These are phyloP conservation scores for Mylabris phalerata DNA, from an alignment of 1,140 invertebrate genomes.

Conservation along the genomic window DNA sequence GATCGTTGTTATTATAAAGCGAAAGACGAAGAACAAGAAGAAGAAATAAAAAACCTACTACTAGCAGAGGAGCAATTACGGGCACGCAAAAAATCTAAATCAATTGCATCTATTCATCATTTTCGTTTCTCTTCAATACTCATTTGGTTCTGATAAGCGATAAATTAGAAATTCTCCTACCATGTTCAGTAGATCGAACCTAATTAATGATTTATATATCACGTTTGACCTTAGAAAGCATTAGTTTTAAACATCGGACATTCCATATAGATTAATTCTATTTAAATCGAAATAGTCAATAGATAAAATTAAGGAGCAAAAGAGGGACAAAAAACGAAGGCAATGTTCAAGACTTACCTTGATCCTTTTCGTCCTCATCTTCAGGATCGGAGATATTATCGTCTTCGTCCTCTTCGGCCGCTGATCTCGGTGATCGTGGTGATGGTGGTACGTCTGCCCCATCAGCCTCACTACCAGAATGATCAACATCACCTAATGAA, in stretches of 20 bases:
- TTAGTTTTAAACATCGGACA: conserved; percentile 2
- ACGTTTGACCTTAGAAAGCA: conserved; percentile 10
- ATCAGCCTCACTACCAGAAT: conserved; percentile 55
- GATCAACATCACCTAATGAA: conserved; percentile 46
- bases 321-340: background rate
- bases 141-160: background rate
- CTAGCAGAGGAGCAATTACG: no score
- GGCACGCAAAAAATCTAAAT: no score
- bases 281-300: no score
- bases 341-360: conserved; percentile 51
- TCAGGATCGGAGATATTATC: conserved; percentile 70
- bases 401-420: conserved; percentile 66
- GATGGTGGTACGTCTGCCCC: conserved; percentile 47
- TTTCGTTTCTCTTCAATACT: no score
- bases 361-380: conserved; percentile 79
- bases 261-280: background rate
- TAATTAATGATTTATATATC: conserved; percentile 19
- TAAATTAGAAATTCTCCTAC: conserved; percentile 17
- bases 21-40: no score
- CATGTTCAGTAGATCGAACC: conserved; percentile 9
- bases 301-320: no score
- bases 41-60: no score
- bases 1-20: no score
- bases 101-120: no score
- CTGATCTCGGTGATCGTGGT: conserved; percentile 55